Conservation (phyloP, 2,888 invertebrate genomes). For the Cheilosia urbana region DNA sequence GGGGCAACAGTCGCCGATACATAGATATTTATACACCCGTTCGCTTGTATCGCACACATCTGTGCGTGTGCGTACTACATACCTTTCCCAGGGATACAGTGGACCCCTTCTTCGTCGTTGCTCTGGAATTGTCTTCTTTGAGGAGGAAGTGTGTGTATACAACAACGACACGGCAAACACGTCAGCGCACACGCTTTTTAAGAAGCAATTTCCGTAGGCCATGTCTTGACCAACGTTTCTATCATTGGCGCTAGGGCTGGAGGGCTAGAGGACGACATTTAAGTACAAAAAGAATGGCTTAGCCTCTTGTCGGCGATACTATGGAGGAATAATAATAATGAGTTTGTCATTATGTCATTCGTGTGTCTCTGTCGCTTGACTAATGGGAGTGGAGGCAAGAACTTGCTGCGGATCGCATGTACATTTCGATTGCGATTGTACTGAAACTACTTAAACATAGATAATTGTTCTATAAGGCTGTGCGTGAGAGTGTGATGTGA, state of each 20-base stretch:
- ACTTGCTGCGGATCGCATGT: constrained; percentile 55
- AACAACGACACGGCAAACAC: constrained; percentile 19
- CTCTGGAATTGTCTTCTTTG: constrained; percentile 29
- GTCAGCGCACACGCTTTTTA: constrained; percentile 61
- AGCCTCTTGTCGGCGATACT: constrained; percentile 24
- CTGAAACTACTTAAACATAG: constrained; percentile 34
- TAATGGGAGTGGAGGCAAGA: constrained; percentile 21
- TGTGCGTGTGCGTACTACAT: constrained; percentile 17
- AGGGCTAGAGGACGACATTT: constrained; percentile 48
- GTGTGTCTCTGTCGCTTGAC: not conserved
- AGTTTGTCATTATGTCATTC: constrained; percentile 71
- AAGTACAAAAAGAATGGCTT: constrained; percentile 46
- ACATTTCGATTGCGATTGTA: constrained; percentile 43
- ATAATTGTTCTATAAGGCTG: constrained; percentile 38
- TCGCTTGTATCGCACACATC: constrained; percentile 60
- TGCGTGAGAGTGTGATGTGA: constrained; percentile 32
- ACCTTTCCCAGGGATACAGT: constrained; percentile 20
- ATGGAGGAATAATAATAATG: constrained; percentile 52
- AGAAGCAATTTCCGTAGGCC: constrained; percentile 71
- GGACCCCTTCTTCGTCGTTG: constrained; percentile 20
- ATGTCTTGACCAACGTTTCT: constrained; percentile 59
- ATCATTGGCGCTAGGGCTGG: constrained; percentile 63
- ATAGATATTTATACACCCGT: constrained; percentile 41
- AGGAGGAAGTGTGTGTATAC: constrained; percentile 55
- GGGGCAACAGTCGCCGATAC: constrained; percentile 45